Evolutionary conservation across 2,888 invertebrate genomes (phyloP), one percentile per base, ranked within the genome.

Genomic region (Timema cristinae): DNA sequence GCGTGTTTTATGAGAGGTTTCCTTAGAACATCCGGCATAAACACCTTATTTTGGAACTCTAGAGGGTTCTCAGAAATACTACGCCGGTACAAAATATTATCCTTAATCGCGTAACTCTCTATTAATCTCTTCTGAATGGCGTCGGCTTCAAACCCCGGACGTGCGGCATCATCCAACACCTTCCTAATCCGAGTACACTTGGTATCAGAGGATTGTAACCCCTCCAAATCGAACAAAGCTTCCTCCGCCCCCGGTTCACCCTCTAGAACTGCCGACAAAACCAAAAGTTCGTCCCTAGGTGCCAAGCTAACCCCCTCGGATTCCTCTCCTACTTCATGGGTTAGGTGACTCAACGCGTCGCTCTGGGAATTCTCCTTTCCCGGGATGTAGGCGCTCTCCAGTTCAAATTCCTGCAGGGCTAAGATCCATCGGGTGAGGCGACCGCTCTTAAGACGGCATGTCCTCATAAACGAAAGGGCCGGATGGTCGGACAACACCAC

Each of bases 351-450:
- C 1, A 76, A 67, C 1, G 68, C 56, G 51, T 77, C 75, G 6
- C 74, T 72, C 5, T 76, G 75, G 10, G 68, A 52, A 52, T 75
- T 76, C 5, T 66, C 32, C 9, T 47, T 32, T 2, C 75, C 77
- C 0, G 69, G 67, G 15, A 74, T 72, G 51, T 76, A 70, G 2
- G 72, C 32, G 5, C 74, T 70, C 10, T 66, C 67, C 11, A 72
- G 67, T 66, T 76, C 69, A 69, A 72, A 76, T 50, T 77, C 75
- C 5, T 77, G 77, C 2, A 77, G 16, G 7, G 72, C 72, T 10
- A 77, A 61, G 0, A 71, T 71, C 75, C 75, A 77, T 56, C 75
- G 50, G 6, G 71, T 71, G 7, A 77, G 69, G 51, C 76, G 59
- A 9, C 74, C 67, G 0, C 73, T 71, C 1, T 75, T 50, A 6